A percentile compares a stretch with the other conserved stretches of the same genome.
Conservation (phyloP, 2,888 invertebrate genomes). For the Epirrita christyi region DNA sequence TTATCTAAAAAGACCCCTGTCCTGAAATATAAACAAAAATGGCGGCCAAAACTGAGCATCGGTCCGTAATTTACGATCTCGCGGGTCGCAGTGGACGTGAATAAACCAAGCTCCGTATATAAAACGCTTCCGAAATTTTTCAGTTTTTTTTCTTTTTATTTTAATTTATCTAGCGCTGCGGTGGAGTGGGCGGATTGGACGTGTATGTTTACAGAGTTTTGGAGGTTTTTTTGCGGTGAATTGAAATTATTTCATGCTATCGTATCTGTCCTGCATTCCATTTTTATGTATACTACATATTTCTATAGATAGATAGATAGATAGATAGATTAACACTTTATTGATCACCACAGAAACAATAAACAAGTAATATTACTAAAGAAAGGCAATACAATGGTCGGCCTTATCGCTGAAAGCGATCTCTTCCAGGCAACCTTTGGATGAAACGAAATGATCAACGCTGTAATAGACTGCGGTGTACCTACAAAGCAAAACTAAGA, state of each 20-base stretch:
- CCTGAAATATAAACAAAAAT: conserved; percentile 48
- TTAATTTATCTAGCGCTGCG: conserved; percentile 60
- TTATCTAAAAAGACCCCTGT: conserved; percentile 46
- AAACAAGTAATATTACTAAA: too few relatives aligned
- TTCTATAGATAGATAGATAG: not conserved
- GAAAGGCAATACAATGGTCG: too few relatives aligned
- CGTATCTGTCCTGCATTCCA: not conserved
- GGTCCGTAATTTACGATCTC: conserved; percentile 53
- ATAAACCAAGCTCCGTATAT: conserved; percentile 58
- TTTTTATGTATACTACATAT: too few relatives aligned
- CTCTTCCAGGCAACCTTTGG: too few relatives aligned
- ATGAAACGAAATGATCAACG: too few relatives aligned
- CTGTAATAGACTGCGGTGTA: too few relatives aligned
- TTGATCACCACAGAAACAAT: too few relatives aligned
- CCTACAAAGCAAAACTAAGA: too few relatives aligned
- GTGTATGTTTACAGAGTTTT: conserved; percentile 39
- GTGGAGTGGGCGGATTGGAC: conserved; percentile 24
- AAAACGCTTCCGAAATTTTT: conserved; percentile 58
- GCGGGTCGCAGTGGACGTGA: conserved; percentile 51
- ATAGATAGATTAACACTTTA: too few relatives aligned
- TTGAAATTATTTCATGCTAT: conserved; percentile 16
- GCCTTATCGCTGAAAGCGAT: too few relatives aligned
- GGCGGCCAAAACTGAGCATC: conserved; percentile 54
- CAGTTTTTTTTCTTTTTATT: conserved; percentile 55
- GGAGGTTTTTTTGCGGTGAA: conserved; percentile 43